Percentiles rank a stretch among this genome's conserved stretches.
Conservation (phyloP, 2,888 invertebrate genomes). For the Cryptus armator region DNA sequence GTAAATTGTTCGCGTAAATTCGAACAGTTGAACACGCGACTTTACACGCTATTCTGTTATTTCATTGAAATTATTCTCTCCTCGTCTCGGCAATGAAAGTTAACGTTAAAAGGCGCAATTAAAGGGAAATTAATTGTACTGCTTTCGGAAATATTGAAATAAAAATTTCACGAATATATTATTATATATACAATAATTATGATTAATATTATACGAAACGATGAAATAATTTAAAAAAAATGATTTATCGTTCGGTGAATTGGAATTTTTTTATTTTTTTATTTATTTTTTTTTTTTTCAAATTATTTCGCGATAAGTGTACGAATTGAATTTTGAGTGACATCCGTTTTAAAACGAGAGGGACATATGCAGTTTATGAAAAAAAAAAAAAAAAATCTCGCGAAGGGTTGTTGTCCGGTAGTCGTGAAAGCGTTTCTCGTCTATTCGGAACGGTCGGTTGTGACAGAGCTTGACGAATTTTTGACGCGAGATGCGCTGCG, state of each 20-base stretch:
- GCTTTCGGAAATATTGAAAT: no score
- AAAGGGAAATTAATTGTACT: no score
- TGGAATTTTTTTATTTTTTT: not conserved
- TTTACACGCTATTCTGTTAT: not conserved
- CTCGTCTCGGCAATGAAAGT: not conserved
- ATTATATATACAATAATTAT: no score
- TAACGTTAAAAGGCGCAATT: not conserved
- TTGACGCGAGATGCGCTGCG: constrained; percentile 31
- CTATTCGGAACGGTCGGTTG: constrained; percentile 43
- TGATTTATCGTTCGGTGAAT: not conserved
- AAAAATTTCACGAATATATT: no score
- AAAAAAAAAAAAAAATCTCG: constrained; percentile 1
- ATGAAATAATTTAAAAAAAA: not conserved
- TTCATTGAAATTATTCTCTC: not conserved
- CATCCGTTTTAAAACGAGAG: not conserved
- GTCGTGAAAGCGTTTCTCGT: constrained; percentile 10
- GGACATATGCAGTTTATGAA: not conserved
- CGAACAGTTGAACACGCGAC: constrained; percentile 2
- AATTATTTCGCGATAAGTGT: not conserved
- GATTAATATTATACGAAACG: no score
- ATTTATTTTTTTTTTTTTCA: not conserved
- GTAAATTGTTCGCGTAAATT: constrained; percentile 2
- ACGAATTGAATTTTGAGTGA: constrained; percentile 10
- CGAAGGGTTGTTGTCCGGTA: constrained; percentile 36
- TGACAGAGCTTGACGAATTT: constrained; percentile 66